Evolutionary conservation across 2,113 vertebrate genomes (phyloP), one percentile per base, ranked within the genome.

Genomic region (Hypomesus transpacificus): DNA sequence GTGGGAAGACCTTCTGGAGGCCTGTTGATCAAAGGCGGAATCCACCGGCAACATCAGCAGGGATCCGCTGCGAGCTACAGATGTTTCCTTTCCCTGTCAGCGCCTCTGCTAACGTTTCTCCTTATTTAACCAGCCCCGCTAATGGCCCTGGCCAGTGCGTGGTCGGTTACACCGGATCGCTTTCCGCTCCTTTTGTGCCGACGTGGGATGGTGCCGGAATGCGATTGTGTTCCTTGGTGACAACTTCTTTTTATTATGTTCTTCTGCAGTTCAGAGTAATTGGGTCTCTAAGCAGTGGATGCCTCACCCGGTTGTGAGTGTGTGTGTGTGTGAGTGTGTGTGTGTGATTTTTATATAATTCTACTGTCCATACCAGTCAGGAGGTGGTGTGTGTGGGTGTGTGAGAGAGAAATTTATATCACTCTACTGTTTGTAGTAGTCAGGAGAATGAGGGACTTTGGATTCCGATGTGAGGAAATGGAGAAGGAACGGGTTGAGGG

Each of bases 61-160:
- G 71, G 80, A 65, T 71, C 82, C 77, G 3, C 17, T 50, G 21
- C 16, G 17, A 77, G 75, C 73, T 73, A 82, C 86, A 87, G 86
- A 87, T 89, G 87, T 87, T 81, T 80, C 75, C 77, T 75, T 2
- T 84, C 70, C 84, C 78, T 76, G 77, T 82, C 77, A 75, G 72
- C 71, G 50, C 69, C 78, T 77, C 67, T 18, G 79, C 80, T 76
- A 73, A 68, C 64, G 56, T 77, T 77, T 82, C 76, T 85, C 82
- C 77, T 87, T 86, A 87, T 88, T 89, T 88, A 87, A 87, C 71
- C 66, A 50, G 70, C 64, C 67, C 18, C 31, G 71, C 76, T 86
- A 89, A 87, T 80, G 81, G 75, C 75, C 75, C 80, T 66, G 71
- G 20, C 77, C 16, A 34, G 31, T 34, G 31, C 14, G 72, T 82